phyloP scores from a whole-genome alignment of 2,888 invertebrate species.

The Caenorhabditis plicata region DNA sequence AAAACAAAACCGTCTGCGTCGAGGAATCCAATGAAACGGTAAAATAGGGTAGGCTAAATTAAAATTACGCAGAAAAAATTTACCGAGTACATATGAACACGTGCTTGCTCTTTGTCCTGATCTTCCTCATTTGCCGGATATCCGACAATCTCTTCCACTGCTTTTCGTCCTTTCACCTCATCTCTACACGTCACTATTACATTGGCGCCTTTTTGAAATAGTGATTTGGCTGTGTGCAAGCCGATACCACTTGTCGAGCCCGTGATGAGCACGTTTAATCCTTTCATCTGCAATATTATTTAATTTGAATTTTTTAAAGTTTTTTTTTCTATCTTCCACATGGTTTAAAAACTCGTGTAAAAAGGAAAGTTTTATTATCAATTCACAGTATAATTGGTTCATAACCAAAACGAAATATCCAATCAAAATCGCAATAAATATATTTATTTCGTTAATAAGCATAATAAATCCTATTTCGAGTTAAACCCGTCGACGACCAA shows the following conservation, averaged over 20 bases:
- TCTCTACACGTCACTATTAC: conserved; percentile 46
- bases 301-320: not conserved
- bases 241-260: conserved; percentile 47
- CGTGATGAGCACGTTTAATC: conserved; percentile 40
- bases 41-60: too few species aligned
- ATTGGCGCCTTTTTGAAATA: conserved; percentile 43
- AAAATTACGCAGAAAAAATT: too few species aligned
- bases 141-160: conserved; percentile 17
- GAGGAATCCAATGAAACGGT: too few species aligned
- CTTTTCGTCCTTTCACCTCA: conserved; percentile 33
- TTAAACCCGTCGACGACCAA: not conserved
- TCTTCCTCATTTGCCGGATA: conserved; percentile 4
- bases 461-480: not conserved
- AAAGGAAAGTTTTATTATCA: too few species aligned
- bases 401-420: too few species aligned
- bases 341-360: too few species aligned
- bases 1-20: too few species aligned
- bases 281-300: conserved; percentile 20
- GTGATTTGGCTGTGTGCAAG: conserved; percentile 47
- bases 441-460: too few species aligned
- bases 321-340: too few species aligned
- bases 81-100: conserved; percentile 30
- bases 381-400: too few species aligned
- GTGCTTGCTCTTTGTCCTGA: conserved; percentile 5
- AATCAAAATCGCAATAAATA: too few species aligned